A percentile compares a stretch with the other conserved stretches of the same genome.
These are phyloP conservation scores for Ditylenchus weischeri DNA, from an alignment of 2,888 invertebrate genomes.

Conservation along the genomic window DNA sequence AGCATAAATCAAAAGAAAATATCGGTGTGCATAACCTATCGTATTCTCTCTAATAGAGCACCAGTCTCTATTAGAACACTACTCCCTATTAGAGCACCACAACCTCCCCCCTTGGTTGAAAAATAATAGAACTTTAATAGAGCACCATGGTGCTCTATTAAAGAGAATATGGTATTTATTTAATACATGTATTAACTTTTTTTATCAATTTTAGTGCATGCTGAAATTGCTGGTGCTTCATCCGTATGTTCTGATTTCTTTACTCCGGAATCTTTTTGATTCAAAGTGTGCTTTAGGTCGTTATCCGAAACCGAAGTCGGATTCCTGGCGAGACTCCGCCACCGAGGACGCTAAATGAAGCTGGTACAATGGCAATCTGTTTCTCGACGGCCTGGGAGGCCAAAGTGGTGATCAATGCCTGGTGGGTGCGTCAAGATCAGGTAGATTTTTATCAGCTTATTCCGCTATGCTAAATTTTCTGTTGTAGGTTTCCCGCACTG, in stretches of 20 bases:
- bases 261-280: no score
- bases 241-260: slow-evolving; percentile 62
- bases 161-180: no score
- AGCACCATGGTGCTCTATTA: no score
- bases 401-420: slow-evolving; percentile 88
- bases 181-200: no score
- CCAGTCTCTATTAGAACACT: no score
- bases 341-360: slow-evolving; percentile 91
- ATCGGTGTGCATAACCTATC: no score
- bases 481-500: slow-evolving; percentile 80
- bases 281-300: not conserved
- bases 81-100: no score
- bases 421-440: slow-evolving; percentile 93
- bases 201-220: slow-evolving; percentile 66
- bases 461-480: not conserved
- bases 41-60: no score
- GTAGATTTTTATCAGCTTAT: slow-evolving; percentile 44
- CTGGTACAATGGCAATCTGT: slow-evolving; percentile 90
- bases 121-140: no score
- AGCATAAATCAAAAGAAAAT: no score
- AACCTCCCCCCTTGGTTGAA: no score
- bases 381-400: slow-evolving; percentile 98
- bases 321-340: slow-evolving; percentile 63
- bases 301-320: slow-evolving; percentile 19
- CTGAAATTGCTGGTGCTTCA: slow-evolving; percentile 85